Evolutionary conservation across 64 coral and sea anemone genomes (phyloP), one percentile per base, ranked within the genome.

Genomic region (Montipora cactus): DNA sequence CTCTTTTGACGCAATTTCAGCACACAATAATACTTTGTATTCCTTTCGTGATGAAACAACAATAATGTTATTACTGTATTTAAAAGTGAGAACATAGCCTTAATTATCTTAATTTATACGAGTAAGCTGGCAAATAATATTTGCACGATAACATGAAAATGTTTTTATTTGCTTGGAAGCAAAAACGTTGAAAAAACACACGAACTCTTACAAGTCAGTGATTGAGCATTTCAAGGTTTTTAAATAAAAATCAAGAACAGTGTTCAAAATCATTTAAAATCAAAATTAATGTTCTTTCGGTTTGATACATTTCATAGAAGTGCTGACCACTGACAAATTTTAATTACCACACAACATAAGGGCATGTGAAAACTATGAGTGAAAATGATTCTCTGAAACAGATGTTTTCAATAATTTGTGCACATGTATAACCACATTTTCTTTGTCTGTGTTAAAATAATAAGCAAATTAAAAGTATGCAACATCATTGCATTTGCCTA

Each of bases 321-420:
- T 13, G 8, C 11, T 19, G 16, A 19, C 16, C 13, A 19, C 16
- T 5, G 46, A 47, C 13, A 76, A 13, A 37, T 37, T 37, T 37
- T 37, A 37, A 49, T 16, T 48, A 49, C 1, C 13, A 18, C 14
- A 19, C 45, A 49, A 78, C 49, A 19, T 49, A 78, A 46, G 25
- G 12, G 23, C 9, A 45, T 46, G 28, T 45, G 25, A 76, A 46
- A 76, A 44, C 44, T 71, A 14, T 10, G 46, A 68, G 37, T 47
- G 37, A 72, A 86, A 49, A 49, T 20, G 22, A 23, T 50, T 71
- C 47, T 72, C 44, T 47, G 74, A 0, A 71, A 49, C 66, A 72
- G 66, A 86, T 71, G 64, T 70, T 86, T 50, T n/a, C 64, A 48
- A 47, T 57, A 57, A 57, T 57, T 28, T 71, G 44, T 86, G 64